Base-by-base conservation (phyloP, 2,797 vertebrate species). In the Poeciliopsis paucimaculata region DNA sequence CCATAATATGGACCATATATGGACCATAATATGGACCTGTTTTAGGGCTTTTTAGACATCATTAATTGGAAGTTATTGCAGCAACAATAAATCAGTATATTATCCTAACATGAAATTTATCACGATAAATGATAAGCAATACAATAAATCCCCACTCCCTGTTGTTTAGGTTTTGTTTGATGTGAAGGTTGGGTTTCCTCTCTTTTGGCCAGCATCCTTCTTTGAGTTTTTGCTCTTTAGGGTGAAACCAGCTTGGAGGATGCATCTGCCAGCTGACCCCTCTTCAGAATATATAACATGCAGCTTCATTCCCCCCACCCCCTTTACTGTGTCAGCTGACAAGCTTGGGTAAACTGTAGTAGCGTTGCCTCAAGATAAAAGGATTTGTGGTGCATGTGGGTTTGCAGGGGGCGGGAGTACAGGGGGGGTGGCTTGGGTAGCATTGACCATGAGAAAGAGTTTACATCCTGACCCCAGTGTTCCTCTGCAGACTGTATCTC, bases 181-280 rank as follows among this genome's bases (percentile, higher is more conserved):
- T 92, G 88, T 83, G 78, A 89, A 84, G 84, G 88, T 89, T 84
- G 81, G 81, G 81, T 87, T 88, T 87, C 81, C 89, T 84, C 66
- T 47, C 77, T 88, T 78, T 80, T 75, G 41, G 82, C 81, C 71
- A 55, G 75, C 70, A 28, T 71, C 80, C 83, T 76, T 57, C 75
- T 73, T 23, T 73, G 26, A 77, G 73, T 73, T 68, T 73, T 81
- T 80, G 28, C 72, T 85, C 55, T 2, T 78, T 12, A 1, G 45
- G 83, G 75, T 72, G 82, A 91, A 84, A 84, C 83, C 87, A 79
- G 75, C 84, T 84, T 13, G 16, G 77, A 90, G 84, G 92, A 90
- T 88, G 82, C 85, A 39, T 87, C 92, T 93, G 90, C 87, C 89
- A 93, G 89, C 87, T 93, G 92, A 93, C 90, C 86, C 86, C 77